phyloP scores from a whole-genome alignment of 2,888 invertebrate species.

The Stramonita haemastoma region DNA sequence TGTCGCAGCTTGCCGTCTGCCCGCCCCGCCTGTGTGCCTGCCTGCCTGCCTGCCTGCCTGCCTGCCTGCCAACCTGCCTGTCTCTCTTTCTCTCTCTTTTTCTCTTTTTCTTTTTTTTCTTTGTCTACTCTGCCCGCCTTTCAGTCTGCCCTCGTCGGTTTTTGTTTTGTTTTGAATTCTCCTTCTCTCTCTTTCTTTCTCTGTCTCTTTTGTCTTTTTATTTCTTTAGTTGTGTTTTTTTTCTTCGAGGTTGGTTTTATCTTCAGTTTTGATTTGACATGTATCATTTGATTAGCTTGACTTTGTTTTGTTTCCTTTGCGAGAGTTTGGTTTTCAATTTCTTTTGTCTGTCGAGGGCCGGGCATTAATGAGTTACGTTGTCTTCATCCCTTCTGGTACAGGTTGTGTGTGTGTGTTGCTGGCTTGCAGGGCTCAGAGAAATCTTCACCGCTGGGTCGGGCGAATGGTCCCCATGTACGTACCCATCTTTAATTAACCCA shows the following conservation, averaged over 20 bases:
- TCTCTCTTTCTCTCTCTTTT: background rate
- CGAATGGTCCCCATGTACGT: no score
- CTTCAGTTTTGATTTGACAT: no score
- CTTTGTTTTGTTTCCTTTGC: no score
- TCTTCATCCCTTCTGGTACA: background rate
- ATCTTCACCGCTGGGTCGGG: background rate
- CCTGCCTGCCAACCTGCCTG: background rate
- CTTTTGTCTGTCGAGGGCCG: background rate
- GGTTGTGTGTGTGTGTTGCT: background rate
- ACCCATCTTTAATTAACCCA: background rate
- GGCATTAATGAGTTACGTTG: background rate
- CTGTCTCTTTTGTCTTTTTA: background rate
- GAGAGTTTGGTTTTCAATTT: no score
- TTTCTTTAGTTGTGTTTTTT: background rate
- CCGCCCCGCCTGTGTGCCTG: conserved; percentile 8
- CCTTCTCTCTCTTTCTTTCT: background rate
- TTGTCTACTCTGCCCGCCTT: background rate
- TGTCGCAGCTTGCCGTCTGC: conserved; percentile 9
- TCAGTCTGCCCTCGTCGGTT: background rate
- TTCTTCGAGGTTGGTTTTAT: no score
- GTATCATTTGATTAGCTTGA: no score
- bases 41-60: background rate
- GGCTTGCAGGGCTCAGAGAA: background rate
- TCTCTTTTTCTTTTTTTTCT: background rate
- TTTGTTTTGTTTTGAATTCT: background rate